phyloP scores from a whole-genome alignment of 2,113 vertebrate species.

The Sylvia atricapilla region DNA sequence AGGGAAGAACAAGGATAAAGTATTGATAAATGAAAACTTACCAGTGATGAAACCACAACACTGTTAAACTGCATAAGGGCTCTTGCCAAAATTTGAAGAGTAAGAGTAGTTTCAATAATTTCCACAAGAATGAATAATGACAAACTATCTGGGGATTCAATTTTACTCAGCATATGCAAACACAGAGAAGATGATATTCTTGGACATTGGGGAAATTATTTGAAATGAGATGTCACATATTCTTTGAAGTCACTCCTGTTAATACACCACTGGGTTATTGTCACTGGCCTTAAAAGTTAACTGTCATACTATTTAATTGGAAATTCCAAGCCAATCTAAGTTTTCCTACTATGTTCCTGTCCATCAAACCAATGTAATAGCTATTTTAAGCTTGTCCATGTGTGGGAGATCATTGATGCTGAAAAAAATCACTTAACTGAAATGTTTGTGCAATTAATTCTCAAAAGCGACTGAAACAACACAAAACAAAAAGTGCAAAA shows the following conservation, averaged over 20 bases:
- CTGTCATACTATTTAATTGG: background rate
- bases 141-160: background rate
- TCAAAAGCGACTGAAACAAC: background rate
- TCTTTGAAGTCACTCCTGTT: background rate
- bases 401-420: background rate
- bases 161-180: background rate
- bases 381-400: background rate
- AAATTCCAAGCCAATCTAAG: background rate
- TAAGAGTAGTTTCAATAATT: background rate
- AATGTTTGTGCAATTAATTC: conserved; percentile 3
- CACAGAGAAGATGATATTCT: background rate
- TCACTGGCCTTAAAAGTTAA: background rate
- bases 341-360: background rate
- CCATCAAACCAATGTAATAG: background rate
- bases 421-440: background rate
- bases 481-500: background rate
- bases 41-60: background rate
- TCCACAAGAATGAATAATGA: background rate
- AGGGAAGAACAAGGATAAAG: background rate
- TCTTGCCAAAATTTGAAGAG: background rate
- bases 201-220: background rate
- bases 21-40: background rate
- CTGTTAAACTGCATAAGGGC: background rate
- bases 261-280: background rate
- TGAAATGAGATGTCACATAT: background rate